phyloP scores from a whole-genome alignment of 2,797 vertebrate species.

The Cottoperca gobio region DNA sequence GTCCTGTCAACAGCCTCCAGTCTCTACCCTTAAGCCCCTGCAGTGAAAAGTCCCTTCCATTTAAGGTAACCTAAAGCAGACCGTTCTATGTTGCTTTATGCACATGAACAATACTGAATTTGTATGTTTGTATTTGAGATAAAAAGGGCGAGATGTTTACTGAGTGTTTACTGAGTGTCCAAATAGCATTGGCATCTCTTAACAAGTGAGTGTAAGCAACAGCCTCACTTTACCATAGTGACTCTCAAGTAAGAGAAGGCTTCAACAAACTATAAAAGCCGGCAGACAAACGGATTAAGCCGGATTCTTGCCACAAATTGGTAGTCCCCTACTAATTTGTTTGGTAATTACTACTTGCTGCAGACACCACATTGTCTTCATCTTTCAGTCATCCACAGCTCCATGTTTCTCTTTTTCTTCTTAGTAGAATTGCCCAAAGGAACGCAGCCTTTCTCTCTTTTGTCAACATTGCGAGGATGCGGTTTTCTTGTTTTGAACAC shows the following conservation, averaged over 20 bases:
- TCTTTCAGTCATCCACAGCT: not conserved
- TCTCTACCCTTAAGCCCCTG: constrained; percentile 96
- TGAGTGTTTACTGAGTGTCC: not conserved
- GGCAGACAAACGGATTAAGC: not conserved
- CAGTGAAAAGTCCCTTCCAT: constrained; percentile 90
- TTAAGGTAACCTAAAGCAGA: constrained; percentile 89
- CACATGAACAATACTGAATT: not conserved
- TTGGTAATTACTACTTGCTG: not conserved
- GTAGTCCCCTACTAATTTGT: not conserved
- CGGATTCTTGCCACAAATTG: not conserved
- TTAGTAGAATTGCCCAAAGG: not conserved
- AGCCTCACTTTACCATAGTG: not conserved
- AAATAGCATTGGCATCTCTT: not conserved
- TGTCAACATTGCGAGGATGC: not conserved
- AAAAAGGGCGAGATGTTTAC: not conserved
- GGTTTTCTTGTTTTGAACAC: not conserved
- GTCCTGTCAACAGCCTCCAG: constrained; percentile 93
- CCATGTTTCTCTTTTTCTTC: no score
- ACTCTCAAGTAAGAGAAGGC: not conserved
- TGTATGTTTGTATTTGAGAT: not conserved
- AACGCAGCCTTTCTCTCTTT: not conserved
- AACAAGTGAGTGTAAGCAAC: not conserved
- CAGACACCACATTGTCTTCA: not conserved
- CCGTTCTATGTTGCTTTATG: not conserved
- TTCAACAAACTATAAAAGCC: not conserved